phyloP scores from a whole-genome alignment of 2,888 invertebrate genomes.

The Oxyscelio sp. region DNA sequence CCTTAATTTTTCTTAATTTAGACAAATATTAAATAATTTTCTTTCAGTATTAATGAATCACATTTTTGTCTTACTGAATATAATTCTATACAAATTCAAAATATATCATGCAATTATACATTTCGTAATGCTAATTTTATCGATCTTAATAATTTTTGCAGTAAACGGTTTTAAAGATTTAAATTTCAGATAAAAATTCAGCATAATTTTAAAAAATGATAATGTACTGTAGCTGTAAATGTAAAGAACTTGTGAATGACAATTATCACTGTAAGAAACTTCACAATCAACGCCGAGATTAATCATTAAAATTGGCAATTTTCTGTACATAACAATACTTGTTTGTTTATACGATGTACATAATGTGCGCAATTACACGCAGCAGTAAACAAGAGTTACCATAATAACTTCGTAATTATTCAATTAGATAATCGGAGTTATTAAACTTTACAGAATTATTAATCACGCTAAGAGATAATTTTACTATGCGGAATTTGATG shows the following conservation, averaged over 20 bases:
- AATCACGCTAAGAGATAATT: not conserved
- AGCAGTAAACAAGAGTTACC: conserved; percentile 38
- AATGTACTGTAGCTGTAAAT: not conserved
- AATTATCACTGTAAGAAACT: not conserved
- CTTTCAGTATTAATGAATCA: too few species aligned
- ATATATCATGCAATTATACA: too few species aligned
- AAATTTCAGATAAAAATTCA: too few species aligned
- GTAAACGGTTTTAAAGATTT: too few species aligned
- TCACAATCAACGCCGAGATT: conserved; percentile 3
- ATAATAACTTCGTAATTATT: conserved; percentile 30
- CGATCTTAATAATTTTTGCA: too few species aligned
- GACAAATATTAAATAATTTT: too few species aligned
- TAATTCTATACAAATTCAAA: too few species aligned
- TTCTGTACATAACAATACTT: conserved; percentile 15
- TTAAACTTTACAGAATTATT: conserved; percentile 38
- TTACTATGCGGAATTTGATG: too few species aligned
- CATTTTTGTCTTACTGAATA: too few species aligned
- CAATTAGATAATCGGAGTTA: conserved; percentile 41
- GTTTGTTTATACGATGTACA: conserved; percentile 38
- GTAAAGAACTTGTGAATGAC: conserved; percentile 30
- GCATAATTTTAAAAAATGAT: too few species aligned
- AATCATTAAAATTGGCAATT: conserved; percentile 7
- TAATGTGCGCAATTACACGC: conserved; percentile 22
- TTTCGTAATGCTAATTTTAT: too few species aligned
- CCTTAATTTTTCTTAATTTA: too few species aligned